phyloP scores from a whole-genome alignment of 1,140 invertebrate genomes.

The Drosophila novamexicana region DNA sequence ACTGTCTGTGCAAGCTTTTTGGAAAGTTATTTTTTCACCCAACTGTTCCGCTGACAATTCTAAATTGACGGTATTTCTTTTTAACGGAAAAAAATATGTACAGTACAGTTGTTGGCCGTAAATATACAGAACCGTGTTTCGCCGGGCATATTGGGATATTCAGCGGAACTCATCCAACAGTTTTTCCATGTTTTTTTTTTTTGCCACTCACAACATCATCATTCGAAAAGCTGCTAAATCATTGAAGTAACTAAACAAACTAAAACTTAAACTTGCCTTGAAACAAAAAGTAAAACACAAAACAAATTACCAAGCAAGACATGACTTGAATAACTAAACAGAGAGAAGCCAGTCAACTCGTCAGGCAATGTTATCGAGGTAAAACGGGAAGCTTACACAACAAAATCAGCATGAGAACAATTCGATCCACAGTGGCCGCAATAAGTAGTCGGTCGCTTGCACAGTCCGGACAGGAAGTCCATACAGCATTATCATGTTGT shows the following conservation, averaged over 20 bases:
- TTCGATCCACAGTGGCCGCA: constrained; percentile 30
- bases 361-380: constrained; percentile 15
- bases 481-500: constrained; percentile 33
- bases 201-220: background rate
- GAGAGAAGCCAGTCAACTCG: constrained; percentile 25
- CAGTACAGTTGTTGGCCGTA: background rate
- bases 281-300: constrained; percentile 13
- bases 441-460: constrained; percentile 22
- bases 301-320: constrained; percentile 16
- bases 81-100: background rate
- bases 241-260: constrained; percentile 36
- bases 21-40: too few species aligned
- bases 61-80: background rate
- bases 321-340: constrained; percentile 47
- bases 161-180: constrained; percentile 25
- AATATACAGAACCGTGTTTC: too few species aligned
- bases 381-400: constrained; percentile 35
- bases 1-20: too few species aligned
- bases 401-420: constrained; percentile 22
- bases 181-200: constrained; percentile 11
- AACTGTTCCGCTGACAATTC: too few species aligned
- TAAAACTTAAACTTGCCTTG: constrained; percentile 17
- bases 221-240: constrained; percentile 37
- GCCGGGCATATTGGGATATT: background rate
- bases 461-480: constrained; percentile 33